Evolutionary conservation across 2,888 invertebrate species (phyloP), one percentile per base, ranked within the genome.

Genomic region (Heteropelma amictum): DNA sequence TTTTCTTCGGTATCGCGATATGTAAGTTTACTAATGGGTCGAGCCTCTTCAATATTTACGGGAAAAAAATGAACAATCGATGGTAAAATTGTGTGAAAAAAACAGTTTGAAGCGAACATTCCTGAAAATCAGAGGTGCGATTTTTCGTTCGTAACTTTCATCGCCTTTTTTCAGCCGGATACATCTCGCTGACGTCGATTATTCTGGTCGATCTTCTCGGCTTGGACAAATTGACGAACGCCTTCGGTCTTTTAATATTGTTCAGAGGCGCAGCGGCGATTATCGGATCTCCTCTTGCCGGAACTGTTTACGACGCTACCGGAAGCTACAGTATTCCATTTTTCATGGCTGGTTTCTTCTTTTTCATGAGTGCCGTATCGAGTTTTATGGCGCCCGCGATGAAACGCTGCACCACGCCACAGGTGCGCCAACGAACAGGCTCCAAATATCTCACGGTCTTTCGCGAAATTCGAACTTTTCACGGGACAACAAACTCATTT

Each of bases 101-200:
- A 1, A 21, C n/a, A 10, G 10, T 21, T 21, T 21, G 3, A n/a
- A n/a, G n/a, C n/a, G n/a, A n/a, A n/a, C n/a, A n/a, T n/a, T n/a
- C n/a, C n/a, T n/a, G n/a, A n/a, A n/a, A n/a, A n/a, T n/a, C n/a
- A n/a, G n/a, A n/a, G n/a, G n/a, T n/a, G n/a, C n/a, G n/a, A n/a
- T n/a, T n/a, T n/a, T n/a, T n/a, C n/a, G n/a, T n/a, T n/a, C n/a
- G n/a, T n/a, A n/a, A n/a, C n/a, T n/a, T n/a, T n/a, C n/a, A n/a
- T n/a, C n/a, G n/a, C 28, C 10, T 49, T 67, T 64, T 79, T 80
- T 76, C 91, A 97, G 97, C 98, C 77, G 98, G 98, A 76, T 99
- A 97, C 91, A 98, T 99, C 86, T 98, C 98, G 7, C 91, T 99
- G 72, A 99, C 99, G 42, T 99, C 99, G 54, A 98, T 99, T 87